phyloP scores from a whole-genome alignment of 2,797 vertebrate species.

The Aselliscus stoliczkanus region DNA sequence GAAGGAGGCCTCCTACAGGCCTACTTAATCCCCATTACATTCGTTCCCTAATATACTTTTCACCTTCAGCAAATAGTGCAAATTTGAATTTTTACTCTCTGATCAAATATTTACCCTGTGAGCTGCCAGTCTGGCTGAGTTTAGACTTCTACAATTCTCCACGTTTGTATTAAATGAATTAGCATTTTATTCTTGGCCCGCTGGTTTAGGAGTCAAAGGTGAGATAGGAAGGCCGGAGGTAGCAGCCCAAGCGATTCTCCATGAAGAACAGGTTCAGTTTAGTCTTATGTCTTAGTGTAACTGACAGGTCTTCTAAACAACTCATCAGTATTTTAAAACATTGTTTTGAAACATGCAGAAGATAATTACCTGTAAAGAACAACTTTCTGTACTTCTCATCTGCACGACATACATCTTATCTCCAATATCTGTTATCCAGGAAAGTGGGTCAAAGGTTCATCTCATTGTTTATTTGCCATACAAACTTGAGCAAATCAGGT shows the following conservation, averaged over 20 bases:
- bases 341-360: background rate
- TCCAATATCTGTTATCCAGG: slow-evolving; percentile 12
- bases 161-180: slow-evolving; percentile 65
- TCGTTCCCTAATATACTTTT: slow-evolving; percentile 74
- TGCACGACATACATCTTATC: background rate
- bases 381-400: background rate
- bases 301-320: background rate
- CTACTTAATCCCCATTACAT: slow-evolving; percentile 73
- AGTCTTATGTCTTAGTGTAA: background rate
- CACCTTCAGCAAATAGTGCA: slow-evolving; percentile 72
- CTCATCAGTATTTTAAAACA: background rate
- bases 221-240: background rate
- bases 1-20: slow-evolving; percentile 41
- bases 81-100: slow-evolving; percentile 76
- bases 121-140: slow-evolving; percentile 63
- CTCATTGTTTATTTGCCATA: background rate
- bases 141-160: slow-evolving; percentile 52
- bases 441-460: background rate
- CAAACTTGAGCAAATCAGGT: background rate
- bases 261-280: background rate
- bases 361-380: background rate
- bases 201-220: background rate
- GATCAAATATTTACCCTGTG: slow-evolving; percentile 76
- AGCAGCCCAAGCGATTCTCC: background rate
- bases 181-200: slow-evolving; percentile 52